Percentiles rank a stretch among this genome's conserved stretches.
Conservation (phyloP, 2,113 vertebrate genomes). For the Colinus virginianus region DNA sequence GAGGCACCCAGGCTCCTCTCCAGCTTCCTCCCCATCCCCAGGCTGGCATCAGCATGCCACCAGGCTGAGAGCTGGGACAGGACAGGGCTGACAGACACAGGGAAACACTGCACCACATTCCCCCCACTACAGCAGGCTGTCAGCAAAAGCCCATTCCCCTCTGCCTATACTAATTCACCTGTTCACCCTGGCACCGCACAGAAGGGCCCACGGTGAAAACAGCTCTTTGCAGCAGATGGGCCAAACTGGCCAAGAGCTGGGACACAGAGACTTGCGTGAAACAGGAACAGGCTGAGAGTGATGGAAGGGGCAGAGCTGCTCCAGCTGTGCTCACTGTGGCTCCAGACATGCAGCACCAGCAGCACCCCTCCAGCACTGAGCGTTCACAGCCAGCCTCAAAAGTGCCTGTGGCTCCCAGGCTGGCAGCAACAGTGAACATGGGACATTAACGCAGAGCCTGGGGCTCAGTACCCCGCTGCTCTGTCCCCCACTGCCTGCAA, state of each 20-base stretch:
- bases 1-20: background rate
- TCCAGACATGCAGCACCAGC: background rate
- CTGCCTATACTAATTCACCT: background rate
- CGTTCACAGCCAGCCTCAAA: background rate
- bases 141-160: background rate
- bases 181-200: background rate
- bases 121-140: background rate
- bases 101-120: background rate
- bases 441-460: background rate
- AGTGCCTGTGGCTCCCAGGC: background rate
- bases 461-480: background rate
- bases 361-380: background rate
- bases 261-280: background rate
- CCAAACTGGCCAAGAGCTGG: background rate
- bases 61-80: background rate
- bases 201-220: background rate
- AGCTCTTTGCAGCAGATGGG: background rate
- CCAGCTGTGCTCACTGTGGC: background rate
- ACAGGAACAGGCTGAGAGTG: background rate
- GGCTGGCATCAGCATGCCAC: fast-evolving
- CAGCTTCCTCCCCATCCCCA: background rate
- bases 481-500: background rate
- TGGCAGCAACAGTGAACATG: background rate
- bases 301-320: background rate
- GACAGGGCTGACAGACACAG: background rate